Conservation (phyloP, 35 echinoderm and acorn worm species). For the Chiridota heheva region DNA sequence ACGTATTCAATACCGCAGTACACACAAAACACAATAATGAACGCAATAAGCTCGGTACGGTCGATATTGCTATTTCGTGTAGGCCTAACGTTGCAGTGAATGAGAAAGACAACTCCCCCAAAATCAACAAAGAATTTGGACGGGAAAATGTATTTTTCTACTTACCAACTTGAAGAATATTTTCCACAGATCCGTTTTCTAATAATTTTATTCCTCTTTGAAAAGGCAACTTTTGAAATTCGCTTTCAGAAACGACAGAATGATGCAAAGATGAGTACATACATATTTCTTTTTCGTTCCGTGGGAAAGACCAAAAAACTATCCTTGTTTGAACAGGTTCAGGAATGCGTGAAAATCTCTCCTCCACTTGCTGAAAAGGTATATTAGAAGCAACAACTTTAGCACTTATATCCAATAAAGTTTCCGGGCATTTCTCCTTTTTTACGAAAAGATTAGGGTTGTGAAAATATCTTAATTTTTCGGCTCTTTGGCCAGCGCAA, state of each 20-base stretch:
- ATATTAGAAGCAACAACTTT: slow-evolving; percentile 99
- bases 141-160: slow-evolving; percentile 13
- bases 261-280: slow-evolving; percentile 99
- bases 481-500: slow-evolving; percentile 78
- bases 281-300: slow-evolving; percentile 99
- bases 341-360: slow-evolving; percentile 98
- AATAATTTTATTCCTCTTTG: slow-evolving; percentile 96
- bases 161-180: slow-evolving; percentile 99
- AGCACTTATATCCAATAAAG: slow-evolving; percentile 99
- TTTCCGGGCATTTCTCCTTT: slow-evolving; percentile 65
- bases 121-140: slow-evolving; percentile 41
- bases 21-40: no score
- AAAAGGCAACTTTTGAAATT: slow-evolving; percentile 99
- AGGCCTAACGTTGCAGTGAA: no score
- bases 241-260: slow-evolving; percentile 93
- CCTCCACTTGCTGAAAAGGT: slow-evolving; percentile 99
- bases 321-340: slow-evolving; percentile 99
- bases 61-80: no score
- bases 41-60: no score
- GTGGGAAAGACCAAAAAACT: slow-evolving; percentile 99
- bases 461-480: slow-evolving; percentile 56
- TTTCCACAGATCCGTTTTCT: slow-evolving; percentile 95
- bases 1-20: no score
- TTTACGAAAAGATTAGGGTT: slow-evolving; percentile 19
- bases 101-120: slow-evolving; percentile 45